These are phyloP conservation scores for Drosophila littoralis DNA, from an alignment of 1,140 invertebrate genomes.

Conservation along the genomic window DNA sequence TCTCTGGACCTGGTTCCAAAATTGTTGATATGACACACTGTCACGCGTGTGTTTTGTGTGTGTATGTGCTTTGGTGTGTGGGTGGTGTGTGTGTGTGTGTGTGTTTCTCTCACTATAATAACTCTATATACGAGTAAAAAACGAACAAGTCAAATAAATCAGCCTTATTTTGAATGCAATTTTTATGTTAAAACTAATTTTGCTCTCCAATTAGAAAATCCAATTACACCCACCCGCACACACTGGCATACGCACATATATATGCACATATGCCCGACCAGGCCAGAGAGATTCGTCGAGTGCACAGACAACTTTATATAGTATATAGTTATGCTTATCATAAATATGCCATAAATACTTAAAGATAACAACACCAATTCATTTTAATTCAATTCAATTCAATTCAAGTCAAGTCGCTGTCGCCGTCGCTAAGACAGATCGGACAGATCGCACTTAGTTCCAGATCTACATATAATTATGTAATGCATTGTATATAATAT, in stretches of 20 bases:
- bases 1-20: slow-evolving; percentile 25
- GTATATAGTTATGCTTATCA: slow-evolving; percentile 8
- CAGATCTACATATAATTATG: slow-evolving; percentile 25
- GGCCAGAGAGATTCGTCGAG: slow-evolving; percentile 13
- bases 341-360: slow-evolving; percentile 34
- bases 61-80: slow-evolving; percentile 8
- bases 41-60: slow-evolving; percentile 21
- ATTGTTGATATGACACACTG: slow-evolving; percentile 41
- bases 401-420: slow-evolving; percentile 19
- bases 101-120: slow-evolving; percentile 33
- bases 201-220: slow-evolving; percentile 65
- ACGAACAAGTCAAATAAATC: slow-evolving; percentile 80
- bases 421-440: slow-evolving; percentile 13
- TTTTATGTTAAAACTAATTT: slow-evolving; percentile 71
- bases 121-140: slow-evolving; percentile 55
- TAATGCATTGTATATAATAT: slow-evolving; percentile 45
- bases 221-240: slow-evolving; percentile 55
- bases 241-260: slow-evolving; percentile 22
- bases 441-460: slow-evolving; percentile 11
- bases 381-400: slow-evolving; percentile 31
- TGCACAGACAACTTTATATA: slow-evolving; percentile 14
- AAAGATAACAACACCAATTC: slow-evolving; percentile 40
- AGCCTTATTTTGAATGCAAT: slow-evolving; percentile 80
- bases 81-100: slow-evolving; percentile 15
- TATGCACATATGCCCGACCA: not conserved